These are phyloP conservation scores for Jordanella pulchra DNA, from an alignment of 2,797 vertebrate genomes.

Conservation along the genomic window DNA sequence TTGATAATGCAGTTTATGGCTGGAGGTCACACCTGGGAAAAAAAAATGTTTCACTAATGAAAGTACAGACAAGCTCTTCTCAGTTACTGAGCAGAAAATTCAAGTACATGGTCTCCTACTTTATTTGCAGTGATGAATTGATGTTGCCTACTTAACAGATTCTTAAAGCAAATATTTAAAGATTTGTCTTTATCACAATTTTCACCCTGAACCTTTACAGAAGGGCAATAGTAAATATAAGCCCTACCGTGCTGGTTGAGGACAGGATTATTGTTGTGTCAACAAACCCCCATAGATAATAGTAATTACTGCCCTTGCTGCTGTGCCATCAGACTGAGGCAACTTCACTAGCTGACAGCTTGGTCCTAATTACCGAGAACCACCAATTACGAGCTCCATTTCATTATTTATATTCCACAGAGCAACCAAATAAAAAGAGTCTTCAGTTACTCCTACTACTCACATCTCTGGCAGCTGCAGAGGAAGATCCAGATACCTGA, in stretches of 20 bases:
- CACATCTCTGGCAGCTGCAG: constrained; percentile 61
- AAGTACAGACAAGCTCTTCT: constrained; percentile 69
- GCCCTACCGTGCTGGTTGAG: constrained; percentile 59
- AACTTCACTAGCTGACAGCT: constrained; percentile 78
- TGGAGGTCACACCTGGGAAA: constrained; percentile 53
- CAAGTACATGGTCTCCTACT: constrained; percentile 32
- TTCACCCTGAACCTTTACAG: constrained; percentile 37
- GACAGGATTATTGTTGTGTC: constrained; percentile 77
- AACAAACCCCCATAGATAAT: constrained; percentile 78
- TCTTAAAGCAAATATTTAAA: constrained; percentile 38
- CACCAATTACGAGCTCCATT: constrained; percentile 80
- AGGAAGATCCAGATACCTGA: constrained; percentile 55
- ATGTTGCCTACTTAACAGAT: constrained; percentile 21
- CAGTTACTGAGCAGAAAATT: constrained; percentile 59
- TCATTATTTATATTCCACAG: constrained; percentile 80
- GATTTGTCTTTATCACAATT: constrained; percentile 46
- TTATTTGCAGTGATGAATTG: constrained; percentile 14
- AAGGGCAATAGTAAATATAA: constrained; percentile 57
- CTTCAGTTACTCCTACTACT: constrained; percentile 66
- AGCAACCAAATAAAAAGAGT: constrained; percentile 74
- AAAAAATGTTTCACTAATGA: constrained; percentile 79
- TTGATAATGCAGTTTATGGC: constrained; percentile 79
- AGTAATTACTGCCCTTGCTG: constrained; percentile 77
- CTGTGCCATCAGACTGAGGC: constrained; percentile 70
- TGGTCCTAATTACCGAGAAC: constrained; percentile 83